phyloP scores from a whole-genome alignment of 2,113 vertebrate species.

The Nothoprocta perdicaria region DNA sequence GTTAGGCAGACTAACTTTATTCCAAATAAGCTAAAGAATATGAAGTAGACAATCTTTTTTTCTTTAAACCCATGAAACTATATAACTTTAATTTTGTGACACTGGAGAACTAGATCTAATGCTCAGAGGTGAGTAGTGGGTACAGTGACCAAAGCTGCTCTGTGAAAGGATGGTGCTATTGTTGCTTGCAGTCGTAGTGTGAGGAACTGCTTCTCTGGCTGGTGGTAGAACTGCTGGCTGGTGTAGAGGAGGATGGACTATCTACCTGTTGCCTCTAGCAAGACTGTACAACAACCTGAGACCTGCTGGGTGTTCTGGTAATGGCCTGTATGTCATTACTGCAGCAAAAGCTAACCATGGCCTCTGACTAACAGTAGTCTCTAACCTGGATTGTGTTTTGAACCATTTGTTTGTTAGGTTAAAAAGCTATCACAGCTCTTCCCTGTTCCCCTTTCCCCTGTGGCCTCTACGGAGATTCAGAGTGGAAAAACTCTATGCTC shows the following conservation, averaged over 20 bases:
- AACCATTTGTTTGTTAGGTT: background rate
- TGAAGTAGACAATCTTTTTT: background rate
- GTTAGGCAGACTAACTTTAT: background rate
- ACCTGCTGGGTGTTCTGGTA: background rate
- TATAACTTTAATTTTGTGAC: background rate
- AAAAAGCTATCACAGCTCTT: background rate
- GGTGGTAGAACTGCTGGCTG: no score
- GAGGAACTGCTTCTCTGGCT: background rate
- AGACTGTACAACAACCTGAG: accelerated
- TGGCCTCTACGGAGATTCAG: background rate
- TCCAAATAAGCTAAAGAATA: background rate
- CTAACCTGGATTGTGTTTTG: background rate
- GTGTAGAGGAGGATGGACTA: background rate
- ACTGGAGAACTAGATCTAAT: background rate
- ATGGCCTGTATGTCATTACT: background rate
- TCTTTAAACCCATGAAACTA: background rate
- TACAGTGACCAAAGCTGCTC: background rate
- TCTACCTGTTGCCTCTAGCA: background rate
- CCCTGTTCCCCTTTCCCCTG: background rate
- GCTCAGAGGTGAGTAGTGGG: background rate
- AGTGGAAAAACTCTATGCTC: background rate
- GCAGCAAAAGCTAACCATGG: background rate
- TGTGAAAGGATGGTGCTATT: background rate
- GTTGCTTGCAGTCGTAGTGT: background rate
- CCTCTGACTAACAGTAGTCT: background rate